Evolutionary conservation across 2,888 invertebrate genomes (phyloP).

Genomic region (Hartigia nigra): DNA sequence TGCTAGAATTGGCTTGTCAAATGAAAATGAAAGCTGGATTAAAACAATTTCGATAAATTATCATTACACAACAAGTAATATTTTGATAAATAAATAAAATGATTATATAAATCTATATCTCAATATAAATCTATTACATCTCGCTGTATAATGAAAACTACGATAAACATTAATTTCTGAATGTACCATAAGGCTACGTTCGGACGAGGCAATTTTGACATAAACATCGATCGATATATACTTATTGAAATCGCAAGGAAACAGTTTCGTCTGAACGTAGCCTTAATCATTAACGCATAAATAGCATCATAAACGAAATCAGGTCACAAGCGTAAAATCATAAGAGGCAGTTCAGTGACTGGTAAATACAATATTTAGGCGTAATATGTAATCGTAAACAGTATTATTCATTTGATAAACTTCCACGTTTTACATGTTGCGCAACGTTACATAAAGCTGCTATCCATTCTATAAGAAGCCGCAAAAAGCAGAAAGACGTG

Average conservation of each 20-base stretch:
- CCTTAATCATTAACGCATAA: slow-evolving; percentile 5
- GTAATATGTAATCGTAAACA: background rate
- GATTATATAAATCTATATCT: background rate
- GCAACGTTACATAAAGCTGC: background rate
- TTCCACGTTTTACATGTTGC: background rate
- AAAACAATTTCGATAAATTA: background rate
- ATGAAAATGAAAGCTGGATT: background rate
- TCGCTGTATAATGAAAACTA: background rate
- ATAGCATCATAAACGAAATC: background rate
- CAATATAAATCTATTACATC: background rate
- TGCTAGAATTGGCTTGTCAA: background rate
- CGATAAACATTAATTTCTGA: background rate
- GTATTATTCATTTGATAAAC: background rate
- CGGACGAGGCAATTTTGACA: too few species aligned
- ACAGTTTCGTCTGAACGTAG: background rate
- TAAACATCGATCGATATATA: too few species aligned
- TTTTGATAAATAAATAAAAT: background rate
- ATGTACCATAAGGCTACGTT: background rate
- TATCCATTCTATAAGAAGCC: background rate
- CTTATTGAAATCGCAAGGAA: too few species aligned
- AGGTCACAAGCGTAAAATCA: background rate
- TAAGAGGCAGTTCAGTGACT: background rate
- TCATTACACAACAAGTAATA: background rate
- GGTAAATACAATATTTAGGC: background rate
- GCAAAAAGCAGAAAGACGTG: background rate